Evolutionary conservation across 2,888 invertebrate genomes (phyloP).

Genomic region (Dromius quadrimaculatus): DNA sequence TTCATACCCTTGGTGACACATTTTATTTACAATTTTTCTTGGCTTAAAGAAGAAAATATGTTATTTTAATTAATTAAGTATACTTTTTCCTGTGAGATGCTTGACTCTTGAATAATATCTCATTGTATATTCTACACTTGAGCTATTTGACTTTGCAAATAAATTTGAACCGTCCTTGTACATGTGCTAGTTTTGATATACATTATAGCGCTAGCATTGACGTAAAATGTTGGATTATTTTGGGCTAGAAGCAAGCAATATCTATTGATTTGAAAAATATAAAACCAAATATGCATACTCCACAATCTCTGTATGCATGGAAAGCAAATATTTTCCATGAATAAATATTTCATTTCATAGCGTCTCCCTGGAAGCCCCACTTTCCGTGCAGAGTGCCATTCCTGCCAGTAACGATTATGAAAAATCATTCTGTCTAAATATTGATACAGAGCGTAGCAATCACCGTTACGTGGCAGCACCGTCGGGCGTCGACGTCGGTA

Average conservation of each 20-base stretch:
- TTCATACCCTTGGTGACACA: no score
- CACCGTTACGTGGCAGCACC: constrained; percentile 37
- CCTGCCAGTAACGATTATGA: constrained; percentile 42
- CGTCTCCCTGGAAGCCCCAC: constrained; percentile 19
- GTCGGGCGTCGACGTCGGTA: constrained; percentile 20
- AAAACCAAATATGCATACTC: constrained; percentile 32
- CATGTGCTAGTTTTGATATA: constrained; percentile 13
- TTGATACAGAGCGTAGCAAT: constrained; percentile 49
- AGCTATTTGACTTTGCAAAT: no score
- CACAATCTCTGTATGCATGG: constrained; percentile 33
- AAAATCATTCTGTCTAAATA: constrained; percentile 50
- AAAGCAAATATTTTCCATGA: constrained; percentile 39
- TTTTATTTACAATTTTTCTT: no score
- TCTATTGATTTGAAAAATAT: constrained; percentile 29
- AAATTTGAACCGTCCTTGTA: no score
- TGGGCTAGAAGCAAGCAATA: constrained; percentile 21
- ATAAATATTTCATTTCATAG: constrained; percentile 37
- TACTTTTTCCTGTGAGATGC: no score
- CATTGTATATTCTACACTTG: no score
- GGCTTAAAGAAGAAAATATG: no score
- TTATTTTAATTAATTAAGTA: no score
- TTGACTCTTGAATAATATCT: no score
- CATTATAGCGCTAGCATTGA: constrained; percentile 19
- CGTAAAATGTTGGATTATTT: neutral
- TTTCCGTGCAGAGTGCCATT: constrained; percentile 9